phyloP scores from a whole-genome alignment of 2,113 vertebrate species.

The Kobus ellipsiprymnus region DNA sequence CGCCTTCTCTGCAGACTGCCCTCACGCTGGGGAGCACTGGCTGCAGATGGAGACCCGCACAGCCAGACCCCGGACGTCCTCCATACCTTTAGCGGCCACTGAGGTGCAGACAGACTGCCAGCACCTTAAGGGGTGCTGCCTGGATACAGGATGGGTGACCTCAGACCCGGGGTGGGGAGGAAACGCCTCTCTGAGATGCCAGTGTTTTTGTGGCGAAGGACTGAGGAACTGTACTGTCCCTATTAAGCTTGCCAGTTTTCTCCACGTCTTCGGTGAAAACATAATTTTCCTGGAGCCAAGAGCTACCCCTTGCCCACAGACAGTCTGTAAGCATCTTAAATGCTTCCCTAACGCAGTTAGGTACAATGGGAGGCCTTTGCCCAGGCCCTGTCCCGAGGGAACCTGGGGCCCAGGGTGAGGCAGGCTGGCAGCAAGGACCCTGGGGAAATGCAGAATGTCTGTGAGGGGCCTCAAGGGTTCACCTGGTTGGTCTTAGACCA shows the following conservation, averaged over 20 bases:
- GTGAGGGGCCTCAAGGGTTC: neutral
- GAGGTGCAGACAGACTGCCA: neutral
- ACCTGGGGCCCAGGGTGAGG: neutral
- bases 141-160: rapidly evolving
- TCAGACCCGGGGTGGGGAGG: neutral
- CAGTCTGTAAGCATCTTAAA: too few species aligned
- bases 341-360: neutral
- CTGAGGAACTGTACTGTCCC: neutral
- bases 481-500: neutral
- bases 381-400: neutral
- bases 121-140: neutral
- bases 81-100: neutral
- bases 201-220: neutral
- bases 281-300: neutral
- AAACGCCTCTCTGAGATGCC: neutral
- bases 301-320: neutral
- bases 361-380: neutral
- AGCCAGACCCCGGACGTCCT: neutral
- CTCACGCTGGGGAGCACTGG: neutral
- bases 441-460: neutral
- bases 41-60: neutral
- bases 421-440: neutral
- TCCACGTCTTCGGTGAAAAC: neutral
- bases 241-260: neutral
- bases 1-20: neutral